Percentiles rank a stretch among this genome's conserved stretches.
Evolutionary conservation across 2,888 invertebrate genomes (phyloP).

Genomic region (Eledone cirrhosa): DNA sequence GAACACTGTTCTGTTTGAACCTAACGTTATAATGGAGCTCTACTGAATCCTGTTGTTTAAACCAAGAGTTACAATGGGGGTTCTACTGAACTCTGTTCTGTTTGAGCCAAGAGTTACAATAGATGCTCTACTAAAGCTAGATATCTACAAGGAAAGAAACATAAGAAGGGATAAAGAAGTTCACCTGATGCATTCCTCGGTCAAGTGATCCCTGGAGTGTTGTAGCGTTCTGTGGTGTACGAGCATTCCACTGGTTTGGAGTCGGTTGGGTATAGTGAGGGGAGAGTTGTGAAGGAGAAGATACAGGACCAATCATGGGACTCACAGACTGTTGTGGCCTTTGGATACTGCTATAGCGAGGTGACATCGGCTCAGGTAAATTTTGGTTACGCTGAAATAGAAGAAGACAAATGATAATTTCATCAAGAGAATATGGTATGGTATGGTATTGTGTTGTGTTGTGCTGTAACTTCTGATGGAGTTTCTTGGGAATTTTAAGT

Average conservation of each 20-base stretch:
- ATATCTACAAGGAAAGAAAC: too few species aligned
- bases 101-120: too few species aligned
- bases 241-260: conserved; percentile 37
- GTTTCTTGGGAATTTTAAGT: too few species aligned
- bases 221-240: conserved; percentile 27
- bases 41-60: too few species aligned
- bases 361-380: conserved; percentile 62
- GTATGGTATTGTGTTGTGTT: too few species aligned
- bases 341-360: conserved; percentile 43
- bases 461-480: neutral
- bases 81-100: too few species aligned
- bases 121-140: too few species aligned
- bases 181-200: conserved; percentile 24
- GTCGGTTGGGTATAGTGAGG: conserved; percentile 51
- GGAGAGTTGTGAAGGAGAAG: conserved; percentile 50
- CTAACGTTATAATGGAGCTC: too few species aligned
- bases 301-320: conserved; percentile 43
- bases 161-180: neutral
- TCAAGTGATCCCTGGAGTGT: conserved; percentile 25
- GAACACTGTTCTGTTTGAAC: too few species aligned
- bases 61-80: too few species aligned
- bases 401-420: neutral
- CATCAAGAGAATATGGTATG: neutral
- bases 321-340: conserved; percentile 38
- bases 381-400: conserved; percentile 53